Evolutionary conservation across 2,888 invertebrate species (phyloP), one percentile per base, ranked within the genome.

Genomic region (Gryllus longicercus): DNA sequence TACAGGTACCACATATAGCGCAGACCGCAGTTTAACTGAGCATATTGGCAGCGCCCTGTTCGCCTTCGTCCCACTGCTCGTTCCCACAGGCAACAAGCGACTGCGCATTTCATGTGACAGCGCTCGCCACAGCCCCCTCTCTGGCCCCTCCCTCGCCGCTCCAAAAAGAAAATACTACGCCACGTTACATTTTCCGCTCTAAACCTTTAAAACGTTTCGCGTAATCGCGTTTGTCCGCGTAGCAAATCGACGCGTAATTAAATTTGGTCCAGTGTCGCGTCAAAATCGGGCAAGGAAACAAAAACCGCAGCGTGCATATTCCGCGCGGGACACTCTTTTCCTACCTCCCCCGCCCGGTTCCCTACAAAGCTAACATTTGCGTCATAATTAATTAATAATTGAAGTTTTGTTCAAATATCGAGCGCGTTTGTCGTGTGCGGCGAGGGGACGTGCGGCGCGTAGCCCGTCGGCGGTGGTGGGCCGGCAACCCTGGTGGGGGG

Each of bases 331-430:
- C n/a, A 18, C n/a, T 18, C 16, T 63, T 63, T 14, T 63, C 63
- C n/a, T 14, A 3, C 12, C 11, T 63, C 1, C 63, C 63, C 63
- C 63, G 63, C 63, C 1, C 14, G 14, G 5, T n/a, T n/a, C n/a
- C 63, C 4, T 63, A 14, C 16, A 63, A 63, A 63, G 16, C 16
- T n/a, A 63, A 63, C 63, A 63, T n/a, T 63, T 63, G 63, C 16
- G 63, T 63, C n/a, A 63, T 63, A 63, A 63, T 63, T 63, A 63
- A 63, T 63, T 63, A 63, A 63, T 63, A 63, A 63, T 63, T 63
- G 63, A 63, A 63, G 63, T 63, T 63, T 63, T 63, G 63, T 63
- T 63, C 63, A 63, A 63, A 63, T 63, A 63, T 63, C 63, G 63
- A 63, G 63, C n/a, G 16, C n/a, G 16, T 63, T n/a, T 38, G 38